phyloP scores from a whole-genome alignment of 2,888 invertebrate species.

The Seira musarum region DNA sequence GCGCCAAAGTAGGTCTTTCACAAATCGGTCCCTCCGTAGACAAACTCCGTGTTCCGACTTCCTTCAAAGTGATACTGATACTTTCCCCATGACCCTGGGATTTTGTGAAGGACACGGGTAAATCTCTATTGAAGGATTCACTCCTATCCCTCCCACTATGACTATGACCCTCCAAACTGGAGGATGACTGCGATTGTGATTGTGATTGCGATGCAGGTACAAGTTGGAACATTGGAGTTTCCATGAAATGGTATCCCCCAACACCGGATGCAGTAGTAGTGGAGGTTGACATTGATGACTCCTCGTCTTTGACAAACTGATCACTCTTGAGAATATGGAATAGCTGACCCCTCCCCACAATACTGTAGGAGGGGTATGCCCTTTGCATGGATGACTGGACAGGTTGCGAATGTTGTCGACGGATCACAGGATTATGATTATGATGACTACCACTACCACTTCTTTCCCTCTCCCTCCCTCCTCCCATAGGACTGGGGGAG shows the following conservation, averaged over 20 bases:
- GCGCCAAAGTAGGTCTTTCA: conserved; percentile 5
- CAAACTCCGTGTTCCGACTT: conserved; percentile 45
- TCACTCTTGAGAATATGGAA: conserved; percentile 57
- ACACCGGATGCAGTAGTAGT: background rate
- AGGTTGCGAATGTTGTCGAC: conserved; percentile 68
- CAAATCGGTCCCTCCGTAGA: background rate
- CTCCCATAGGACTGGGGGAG: conserved; percentile 11
- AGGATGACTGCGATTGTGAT: conserved; percentile 20
- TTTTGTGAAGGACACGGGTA: background rate
- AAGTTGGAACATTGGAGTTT: conserved; percentile 62
- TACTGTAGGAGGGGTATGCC: conserved; percentile 44
- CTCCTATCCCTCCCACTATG: conserved; percentile 12
- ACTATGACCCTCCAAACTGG: background rate
- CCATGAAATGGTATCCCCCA: conserved; percentile 38
- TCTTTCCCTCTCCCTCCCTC: no score
- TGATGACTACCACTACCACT: no score
- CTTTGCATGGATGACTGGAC: conserved; percentile 41
- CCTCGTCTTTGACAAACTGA: conserved; percentile 55
- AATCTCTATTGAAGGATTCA: background rate
- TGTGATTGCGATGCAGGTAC: conserved; percentile 48
- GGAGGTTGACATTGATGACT: conserved; percentile 18
- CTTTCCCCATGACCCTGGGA: conserved; percentile 25
- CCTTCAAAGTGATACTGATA: conserved; percentile 54
- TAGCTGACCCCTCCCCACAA: conserved; percentile 52
- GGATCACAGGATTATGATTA: conserved; percentile 61